Base-by-base conservation (phyloP, 2,888 invertebrate species). In the Arrhopalites spinosus region DNA sequence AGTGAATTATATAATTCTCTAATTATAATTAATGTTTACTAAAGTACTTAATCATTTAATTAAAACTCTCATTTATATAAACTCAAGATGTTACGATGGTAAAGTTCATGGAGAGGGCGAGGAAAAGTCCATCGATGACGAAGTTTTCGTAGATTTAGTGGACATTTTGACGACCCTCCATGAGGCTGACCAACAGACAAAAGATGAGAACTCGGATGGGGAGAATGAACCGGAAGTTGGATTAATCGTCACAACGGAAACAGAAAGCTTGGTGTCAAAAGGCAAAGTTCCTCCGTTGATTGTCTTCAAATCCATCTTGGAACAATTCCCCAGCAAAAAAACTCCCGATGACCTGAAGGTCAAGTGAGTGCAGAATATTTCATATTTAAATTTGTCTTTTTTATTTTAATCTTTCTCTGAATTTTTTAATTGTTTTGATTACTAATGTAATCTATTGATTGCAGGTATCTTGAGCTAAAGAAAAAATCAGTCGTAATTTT, bases 11-110 rank as follows among this genome's bases (percentile, higher is more conserved):
- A n/a, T n/a, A n/a, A n/a, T n/a, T n/a, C n/a, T n/a, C n/a, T n/a
- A n/a, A n/a, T 87, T 64, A 64, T 64, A n/a, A n/a, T n/a, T n/a
- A n/a, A n/a, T n/a, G n/a, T n/a, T n/a, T n/a, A n/a, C n/a, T n/a
- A n/a, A n/a, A n/a, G n/a, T n/a, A n/a, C n/a, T n/a, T n/a, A n/a
- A n/a, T n/a, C n/a, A n/a, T n/a, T n/a, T n/a, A n/a, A n/a, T n/a
- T n/a, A n/a, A n/a, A n/a, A n/a, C n/a, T n/a, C n/a, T n/a, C n/a
- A n/a, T n/a, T n/a, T n/a, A n/a, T n/a, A n/a, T n/a, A n/a, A n/a
- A n/a, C n/a, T n/a, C n/a, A n/a, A n/a, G n/a, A n/a, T n/a, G n/a
- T 43, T 99, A 98, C 86, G 98, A 98, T 86, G 98, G 98, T 76
- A 96, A 96, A 89, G 96, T 98, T 79, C 96, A 96, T 87, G 93